Base-by-base conservation (phyloP, 2,888 invertebrate genomes). In the Deilephila porcellus region DNA sequence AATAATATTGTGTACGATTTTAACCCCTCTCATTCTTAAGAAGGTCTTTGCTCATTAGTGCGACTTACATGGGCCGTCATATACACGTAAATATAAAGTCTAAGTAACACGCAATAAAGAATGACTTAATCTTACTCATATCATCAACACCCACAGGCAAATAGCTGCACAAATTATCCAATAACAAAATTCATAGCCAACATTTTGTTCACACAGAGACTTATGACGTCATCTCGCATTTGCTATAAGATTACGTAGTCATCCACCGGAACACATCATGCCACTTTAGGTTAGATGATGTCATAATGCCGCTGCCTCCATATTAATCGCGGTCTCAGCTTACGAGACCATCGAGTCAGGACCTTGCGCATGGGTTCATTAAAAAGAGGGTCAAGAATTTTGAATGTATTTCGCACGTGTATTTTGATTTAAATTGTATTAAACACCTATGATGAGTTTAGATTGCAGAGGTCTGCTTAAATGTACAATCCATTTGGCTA, bases 281-380 rank as follows among this genome's bases (percentile, higher is more conserved):
- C 67, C 67, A 52, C 25, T 17, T 8, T 70, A 71, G 60, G 62
- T 45, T 25, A n/a, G 20, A 70, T 74, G 72, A 75, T 73, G 70
- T 63, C 67, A 70, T 75, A 72, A 56, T 37, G 67, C 60, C 56
- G 56, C 62, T 62, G 52, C 67, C 70, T 72, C 70, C 70, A 74
- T 74, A 74, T 72, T 59, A 74, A 74, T 74, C 71, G 74, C 74
- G 37, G 60, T 45, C 60, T 25, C 37, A 67, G 53, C 19, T 53
- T 67, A 63, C 77, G 76, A 79, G 77, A 76, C 74, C 74, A 72
- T 53, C 74, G 52, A 59, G 32, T 25, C 70, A n/a, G 63, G 70
- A 74, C 74, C 74, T 74, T 74, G 75, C 64, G 37, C 71, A 73
- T 71, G 75, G 72, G 71, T 71, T 72, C 71, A 71, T 70, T 73